Conservation (phyloP, 2,888 invertebrate genomes). For the Lasioglossum figueresi region DNA sequence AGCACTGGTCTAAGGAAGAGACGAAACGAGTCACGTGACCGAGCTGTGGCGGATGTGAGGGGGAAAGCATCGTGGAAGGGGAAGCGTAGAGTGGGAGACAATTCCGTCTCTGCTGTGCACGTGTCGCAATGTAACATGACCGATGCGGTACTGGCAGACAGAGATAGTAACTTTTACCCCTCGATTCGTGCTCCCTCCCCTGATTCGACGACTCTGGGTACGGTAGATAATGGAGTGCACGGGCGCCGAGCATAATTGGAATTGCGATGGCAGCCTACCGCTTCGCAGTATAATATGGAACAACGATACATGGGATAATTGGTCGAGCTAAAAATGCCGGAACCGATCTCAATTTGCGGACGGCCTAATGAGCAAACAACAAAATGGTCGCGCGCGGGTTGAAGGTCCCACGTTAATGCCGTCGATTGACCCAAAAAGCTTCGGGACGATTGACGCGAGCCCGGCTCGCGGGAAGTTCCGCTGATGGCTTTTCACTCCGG, state of each 20-base stretch:
- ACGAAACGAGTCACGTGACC: too few relatives aligned
- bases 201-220: too few relatives aligned
- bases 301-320: neutral
- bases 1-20: too few relatives aligned
- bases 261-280: neutral
- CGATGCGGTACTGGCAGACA: too few relatives aligned
- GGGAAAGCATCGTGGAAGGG: too few relatives aligned
- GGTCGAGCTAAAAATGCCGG: too few relatives aligned
- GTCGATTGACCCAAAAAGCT: constrained; percentile 55
- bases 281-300: neutral
- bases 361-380: constrained; percentile 36
- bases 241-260: neutral
- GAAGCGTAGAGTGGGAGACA: too few relatives aligned
- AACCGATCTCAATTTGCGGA: constrained; percentile 10
- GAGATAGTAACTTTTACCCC: too few relatives aligned
- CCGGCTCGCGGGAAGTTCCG: constrained; percentile 27
- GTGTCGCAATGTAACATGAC: too few relatives aligned
- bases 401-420: constrained; percentile 33
- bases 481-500: constrained; percentile 58
- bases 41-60: too few relatives aligned
- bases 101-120: too few relatives aligned
- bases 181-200: too few relatives aligned
- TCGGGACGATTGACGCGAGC: constrained; percentile 43
- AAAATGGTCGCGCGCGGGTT: constrained; percentile 7
- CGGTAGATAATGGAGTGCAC: neutral